These are phyloP conservation scores for Blennius ocellaris DNA, from an alignment of 2,113 vertebrate genomes.

Conservation along the genomic window DNA sequence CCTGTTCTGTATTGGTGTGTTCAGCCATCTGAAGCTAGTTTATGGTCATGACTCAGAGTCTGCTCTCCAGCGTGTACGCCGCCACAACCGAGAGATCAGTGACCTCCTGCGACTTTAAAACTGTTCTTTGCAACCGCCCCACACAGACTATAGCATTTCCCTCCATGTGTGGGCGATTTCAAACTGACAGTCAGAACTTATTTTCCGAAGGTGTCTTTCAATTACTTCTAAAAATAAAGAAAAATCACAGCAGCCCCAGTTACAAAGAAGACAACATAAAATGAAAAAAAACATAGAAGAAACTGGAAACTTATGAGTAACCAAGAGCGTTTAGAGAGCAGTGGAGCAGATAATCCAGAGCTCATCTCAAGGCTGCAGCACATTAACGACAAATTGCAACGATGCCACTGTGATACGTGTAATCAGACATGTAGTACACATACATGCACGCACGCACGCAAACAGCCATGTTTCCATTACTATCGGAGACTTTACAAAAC, in stretches of 20 bases:
- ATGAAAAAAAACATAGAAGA: not conserved
- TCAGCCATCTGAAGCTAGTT: slow-evolving; percentile 19
- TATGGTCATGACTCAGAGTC: slow-evolving; percentile 47
- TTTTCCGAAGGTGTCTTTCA: not conserved
- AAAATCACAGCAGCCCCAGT: not conserved
- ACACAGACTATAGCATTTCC: not conserved
- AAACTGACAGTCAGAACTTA: not conserved
- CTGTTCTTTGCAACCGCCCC: slow-evolving; percentile 12
- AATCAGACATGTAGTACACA: slow-evolving; percentile 34
- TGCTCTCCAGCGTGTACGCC: slow-evolving; percentile 31
- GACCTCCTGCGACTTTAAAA: slow-evolving; percentile 35
- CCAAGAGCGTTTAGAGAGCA: slow-evolving; percentile 38
- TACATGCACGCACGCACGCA: not conserved
- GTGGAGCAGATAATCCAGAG: slow-evolving; percentile 48
- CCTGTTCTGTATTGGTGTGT: slow-evolving; percentile 28
- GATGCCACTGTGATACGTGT: slow-evolving; percentile 32
- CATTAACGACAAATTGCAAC: slow-evolving; percentile 44
- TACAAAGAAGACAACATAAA: not conserved
- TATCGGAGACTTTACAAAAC: too few species aligned
- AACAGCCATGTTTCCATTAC: not conserved
- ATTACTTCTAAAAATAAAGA: not conserved
- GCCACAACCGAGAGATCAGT: slow-evolving; percentile 24
- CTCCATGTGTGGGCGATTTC: slow-evolving; percentile 5
- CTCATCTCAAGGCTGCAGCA: slow-evolving; percentile 44
- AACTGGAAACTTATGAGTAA: slow-evolving; percentile 22